Evolutionary conservation across 1,140 invertebrate species (phyloP), one percentile per base, ranked within the genome.

Genomic region (Kradibia gibbosae): DNA sequence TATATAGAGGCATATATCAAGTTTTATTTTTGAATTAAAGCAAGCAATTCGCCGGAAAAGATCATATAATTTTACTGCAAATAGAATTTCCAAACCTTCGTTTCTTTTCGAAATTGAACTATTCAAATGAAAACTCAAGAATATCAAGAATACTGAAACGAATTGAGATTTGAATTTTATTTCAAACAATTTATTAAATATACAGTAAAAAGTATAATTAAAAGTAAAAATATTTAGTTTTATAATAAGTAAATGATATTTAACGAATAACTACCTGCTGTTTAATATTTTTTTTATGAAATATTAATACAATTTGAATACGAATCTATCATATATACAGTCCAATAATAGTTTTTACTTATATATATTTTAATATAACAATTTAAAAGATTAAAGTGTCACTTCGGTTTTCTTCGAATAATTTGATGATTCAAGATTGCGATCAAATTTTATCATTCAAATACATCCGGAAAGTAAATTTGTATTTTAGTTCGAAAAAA

Each of bases 11-110:
- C 34, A 67, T 34, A 67, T 39, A 67, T 67, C 62, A 67, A 67
- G 62, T 67, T 67, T 67, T 67, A 67, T 39, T 39, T 67, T 67
- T 67, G 62, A 67, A 67, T 67, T 67, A 67, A 67, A 67, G 62
- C 34, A 31, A 22, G 34, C 62, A 39, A 67, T 67, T 67, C 62
- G 1, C 34, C 36, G 62, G 34, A 67, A 67, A 67, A 67, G 62
- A 67, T 67, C 62, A 67, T 67, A 67, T 67, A 67, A 67, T 67
- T 72, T 72, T 72, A 50, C 45, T 72, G 70, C 70, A 72, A 72
- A 72, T 72, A 72, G 70, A 72, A 72, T 72, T 72, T 72, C 31
- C 39, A 72, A 72, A 25, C 42, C 28, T 39, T 36, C 62, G n/a
- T 67, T 67, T 39, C 62, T 39, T 67, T 39, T 67, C 34, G 62